Evolutionary conservation across 2,113 vertebrate species (phyloP).

Genomic region (Crotophaga sulcirostris): DNA sequence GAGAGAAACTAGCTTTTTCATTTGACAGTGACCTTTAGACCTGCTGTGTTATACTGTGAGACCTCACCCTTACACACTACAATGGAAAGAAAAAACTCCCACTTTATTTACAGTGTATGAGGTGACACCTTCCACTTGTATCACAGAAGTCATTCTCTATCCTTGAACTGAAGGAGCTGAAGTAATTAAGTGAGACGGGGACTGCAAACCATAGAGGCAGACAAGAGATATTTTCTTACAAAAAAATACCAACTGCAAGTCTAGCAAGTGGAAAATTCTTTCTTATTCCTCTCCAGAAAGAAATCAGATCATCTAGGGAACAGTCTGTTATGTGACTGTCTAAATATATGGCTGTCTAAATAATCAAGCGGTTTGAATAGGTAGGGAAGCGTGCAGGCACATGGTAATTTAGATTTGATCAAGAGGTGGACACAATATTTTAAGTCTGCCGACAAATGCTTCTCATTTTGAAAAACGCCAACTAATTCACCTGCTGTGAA

Average conservation of each 20-base stretch:
- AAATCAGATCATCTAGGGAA: background rate
- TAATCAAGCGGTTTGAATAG: background rate
- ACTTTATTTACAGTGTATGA: background rate
- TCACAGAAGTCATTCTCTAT: background rate
- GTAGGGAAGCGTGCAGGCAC: background rate
- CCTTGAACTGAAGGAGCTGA: background rate
- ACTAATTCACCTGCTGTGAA: background rate
- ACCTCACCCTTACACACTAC: background rate
- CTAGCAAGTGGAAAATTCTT: background rate
- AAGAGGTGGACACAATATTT: background rate
- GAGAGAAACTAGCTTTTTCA: background rate
- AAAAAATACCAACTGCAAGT: background rate
- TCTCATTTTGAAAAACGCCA: background rate
- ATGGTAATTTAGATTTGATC: background rate
- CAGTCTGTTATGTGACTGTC: background rate
- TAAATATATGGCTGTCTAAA: background rate
- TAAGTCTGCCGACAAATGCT: background rate
- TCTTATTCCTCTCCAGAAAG: background rate
- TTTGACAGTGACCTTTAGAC: background rate
- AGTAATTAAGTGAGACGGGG: background rate
- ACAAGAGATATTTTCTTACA: background rate
- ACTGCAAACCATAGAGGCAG: background rate
- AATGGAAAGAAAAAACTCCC: rapidly evolving
- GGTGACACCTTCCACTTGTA: background rate
- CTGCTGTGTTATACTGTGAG: background rate